Base-by-base conservation (phyloP, 2,113 vertebrate genomes). In the Myrmophylax atrothorax region DNA sequence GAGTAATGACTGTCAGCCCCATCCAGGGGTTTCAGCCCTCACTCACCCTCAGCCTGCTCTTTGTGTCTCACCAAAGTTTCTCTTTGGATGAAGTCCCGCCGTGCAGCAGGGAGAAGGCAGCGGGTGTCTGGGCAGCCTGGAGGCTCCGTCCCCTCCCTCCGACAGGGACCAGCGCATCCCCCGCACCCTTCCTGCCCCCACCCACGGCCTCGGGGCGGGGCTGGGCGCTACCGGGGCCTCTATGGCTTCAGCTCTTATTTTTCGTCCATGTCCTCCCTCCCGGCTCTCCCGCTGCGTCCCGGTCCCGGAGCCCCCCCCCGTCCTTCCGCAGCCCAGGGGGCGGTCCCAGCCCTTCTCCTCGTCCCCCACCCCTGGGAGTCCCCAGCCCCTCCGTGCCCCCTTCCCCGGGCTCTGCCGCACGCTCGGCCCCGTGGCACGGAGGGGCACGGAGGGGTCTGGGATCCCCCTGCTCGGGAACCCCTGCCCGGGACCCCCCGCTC, bases 301-400 rank as follows among this genome's bases (percentile, higher is more conserved):
- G 40, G 40, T 42, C 14, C 84, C 42, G 25, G 1, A 7, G 26
- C 29, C 18, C 14, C 18, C 14, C 22, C 5, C n/a, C 24, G 16
- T 31, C 7, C 3, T 19, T 8, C 60, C 15, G 10, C 24, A 2
- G 7, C 6, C 3, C 4, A 15, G 40, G 15, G 17, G 5, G 17
- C 40, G 40, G 40, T 10, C 72, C 26, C 23, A 24, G 58, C 52
- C 52, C 28, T 56, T 24, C 33, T 18, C 56, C 28, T 37, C 20
- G 14, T 5, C 6, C 52, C 50, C 50, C 50, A 26, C 26, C 50
- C 25, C 47, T 42, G n/a, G 22, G 28, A 26, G 28, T 29, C 52
- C 52, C 52, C 52, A 53, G 28, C 26, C 52, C 16, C 26, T 53
- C 28, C 28, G 28, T 17, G 40, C 28, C 52, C 17, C 28, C 11